Percentiles rank a stretch among this genome's conserved stretches.
Conservation (phyloP, 1,140 invertebrate species). For the Tribolium madens region DNA sequence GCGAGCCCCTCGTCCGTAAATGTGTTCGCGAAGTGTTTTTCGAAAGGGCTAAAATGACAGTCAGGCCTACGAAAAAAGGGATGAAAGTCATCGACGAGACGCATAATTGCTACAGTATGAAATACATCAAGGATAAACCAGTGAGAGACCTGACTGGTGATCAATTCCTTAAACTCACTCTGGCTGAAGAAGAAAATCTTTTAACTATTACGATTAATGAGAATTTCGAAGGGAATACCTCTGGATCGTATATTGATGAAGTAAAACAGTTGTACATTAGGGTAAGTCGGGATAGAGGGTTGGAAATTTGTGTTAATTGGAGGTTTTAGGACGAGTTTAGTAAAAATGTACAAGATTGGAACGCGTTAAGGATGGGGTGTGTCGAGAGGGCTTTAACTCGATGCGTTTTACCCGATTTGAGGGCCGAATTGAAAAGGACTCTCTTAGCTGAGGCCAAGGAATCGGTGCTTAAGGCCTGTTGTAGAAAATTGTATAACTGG, state of each 20-base stretch:
- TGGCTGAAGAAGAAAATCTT: slow-evolving; percentile 90
- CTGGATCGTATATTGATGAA: slow-evolving; percentile 87
- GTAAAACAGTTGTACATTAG: slow-evolving; percentile 87
- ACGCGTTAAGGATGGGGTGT: slow-evolving; percentile 86
- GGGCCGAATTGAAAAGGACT: slow-evolving; percentile 86
- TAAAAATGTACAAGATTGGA: slow-evolving; percentile 97
- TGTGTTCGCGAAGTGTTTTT: slow-evolving; percentile 91
- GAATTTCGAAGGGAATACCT: slow-evolving; percentile 82
- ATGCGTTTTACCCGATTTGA: slow-evolving; percentile 90
- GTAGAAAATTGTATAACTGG: slow-evolving; percentile 90
- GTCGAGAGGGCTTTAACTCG: slow-evolving; percentile 90
- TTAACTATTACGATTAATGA: slow-evolving; percentile 81
- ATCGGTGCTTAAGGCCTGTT: slow-evolving; percentile 86
- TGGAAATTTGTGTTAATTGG: too few relatives aligned
- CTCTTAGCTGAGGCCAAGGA: slow-evolving; percentile 91
- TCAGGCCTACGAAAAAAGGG: slow-evolving; percentile 91
- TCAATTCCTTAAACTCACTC: slow-evolving; percentile 86
- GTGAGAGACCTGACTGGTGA: slow-evolving; percentile 91
- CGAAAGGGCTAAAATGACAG: slow-evolving; percentile 87
- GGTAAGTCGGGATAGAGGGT: too few relatives aligned
- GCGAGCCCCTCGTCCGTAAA: slow-evolving; percentile 90
- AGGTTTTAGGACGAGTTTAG: slow-evolving; percentile 90
- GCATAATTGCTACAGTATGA: slow-evolving; percentile 89
- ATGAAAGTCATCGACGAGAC: slow-evolving; percentile 95
- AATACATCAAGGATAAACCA: slow-evolving; percentile 96